These are phyloP conservation scores for Magallana ariakensis DNA, from an alignment of 1,140 invertebrate genomes.

Conservation along the genomic window DNA sequence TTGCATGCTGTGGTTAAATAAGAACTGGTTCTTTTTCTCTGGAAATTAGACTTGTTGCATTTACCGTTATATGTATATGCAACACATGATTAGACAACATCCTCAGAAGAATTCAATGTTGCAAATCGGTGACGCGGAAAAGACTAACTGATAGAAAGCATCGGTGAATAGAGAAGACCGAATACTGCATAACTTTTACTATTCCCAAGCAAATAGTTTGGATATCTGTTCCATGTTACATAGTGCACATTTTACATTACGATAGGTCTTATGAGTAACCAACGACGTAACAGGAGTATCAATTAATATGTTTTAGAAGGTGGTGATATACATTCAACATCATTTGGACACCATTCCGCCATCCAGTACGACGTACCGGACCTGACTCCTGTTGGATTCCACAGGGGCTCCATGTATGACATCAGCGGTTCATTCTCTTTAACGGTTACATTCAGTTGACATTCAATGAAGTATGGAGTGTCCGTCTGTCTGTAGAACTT, in stretches of 20 bases:
- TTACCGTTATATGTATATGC: neutral
- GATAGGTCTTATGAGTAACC: neutral
- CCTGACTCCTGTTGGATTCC: neutral
- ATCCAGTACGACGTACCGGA: neutral
- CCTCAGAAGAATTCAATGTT: neutral
- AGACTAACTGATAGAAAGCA: neutral
- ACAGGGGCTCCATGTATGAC: neutral
- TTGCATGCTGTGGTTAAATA: neutral
- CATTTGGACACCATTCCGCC: neutral
- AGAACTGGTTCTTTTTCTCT: neutral
- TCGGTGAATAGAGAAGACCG: neutral
- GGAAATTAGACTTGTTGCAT: neutral
- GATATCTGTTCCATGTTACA: neutral
- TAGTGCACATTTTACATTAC: neutral
- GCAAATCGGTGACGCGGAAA: neutral
- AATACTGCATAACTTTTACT: neutral
- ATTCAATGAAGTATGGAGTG: slow-evolving; percentile 8
- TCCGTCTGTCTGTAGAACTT: neutral
- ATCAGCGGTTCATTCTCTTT: neutral
- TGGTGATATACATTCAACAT: neutral
- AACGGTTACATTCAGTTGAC: neutral
- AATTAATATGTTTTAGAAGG: neutral
- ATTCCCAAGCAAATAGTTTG: neutral
- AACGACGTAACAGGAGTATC: neutral
- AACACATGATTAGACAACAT: neutral